Conservation (phyloP, 2,113 vertebrate species). For the Sebastes fasciatus region DNA sequence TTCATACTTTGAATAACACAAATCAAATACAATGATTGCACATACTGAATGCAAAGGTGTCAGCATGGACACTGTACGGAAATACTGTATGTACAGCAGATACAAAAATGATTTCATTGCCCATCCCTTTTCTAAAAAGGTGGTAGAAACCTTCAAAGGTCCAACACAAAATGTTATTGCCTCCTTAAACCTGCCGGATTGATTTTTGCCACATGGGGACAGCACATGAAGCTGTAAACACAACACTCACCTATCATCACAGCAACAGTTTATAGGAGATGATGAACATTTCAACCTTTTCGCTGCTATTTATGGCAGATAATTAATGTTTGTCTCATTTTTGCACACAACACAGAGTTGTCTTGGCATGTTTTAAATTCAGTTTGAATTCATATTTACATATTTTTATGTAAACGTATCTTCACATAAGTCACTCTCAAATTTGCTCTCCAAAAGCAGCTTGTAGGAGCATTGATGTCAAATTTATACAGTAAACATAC, state of each 20-base stretch:
- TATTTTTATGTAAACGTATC: background rate
- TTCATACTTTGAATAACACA: background rate
- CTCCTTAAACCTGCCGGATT: background rate
- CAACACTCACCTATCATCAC: background rate
- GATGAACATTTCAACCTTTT: background rate
- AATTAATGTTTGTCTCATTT: background rate
- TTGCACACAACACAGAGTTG: background rate
- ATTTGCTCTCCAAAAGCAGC: background rate
- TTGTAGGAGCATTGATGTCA: background rate
- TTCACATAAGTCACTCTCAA: background rate
- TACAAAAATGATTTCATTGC: background rate
- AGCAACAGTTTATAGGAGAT: background rate
- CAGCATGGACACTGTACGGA: background rate
- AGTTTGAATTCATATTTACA: background rate
- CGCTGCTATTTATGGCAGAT: no score
- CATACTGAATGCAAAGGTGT: background rate
- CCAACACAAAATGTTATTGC: background rate
- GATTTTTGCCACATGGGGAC: background rate
- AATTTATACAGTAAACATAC: background rate
- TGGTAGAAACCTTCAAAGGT: background rate
- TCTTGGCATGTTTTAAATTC: background rate
- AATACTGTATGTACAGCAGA: background rate
- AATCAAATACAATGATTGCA: background rate
- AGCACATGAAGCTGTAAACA: background rate
- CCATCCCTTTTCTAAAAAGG: background rate